Percentiles rank a stretch among this genome's conserved stretches.
phyloP scores from a whole-genome alignment of 2,888 invertebrate species.

The Tiliacea aurago region DNA sequence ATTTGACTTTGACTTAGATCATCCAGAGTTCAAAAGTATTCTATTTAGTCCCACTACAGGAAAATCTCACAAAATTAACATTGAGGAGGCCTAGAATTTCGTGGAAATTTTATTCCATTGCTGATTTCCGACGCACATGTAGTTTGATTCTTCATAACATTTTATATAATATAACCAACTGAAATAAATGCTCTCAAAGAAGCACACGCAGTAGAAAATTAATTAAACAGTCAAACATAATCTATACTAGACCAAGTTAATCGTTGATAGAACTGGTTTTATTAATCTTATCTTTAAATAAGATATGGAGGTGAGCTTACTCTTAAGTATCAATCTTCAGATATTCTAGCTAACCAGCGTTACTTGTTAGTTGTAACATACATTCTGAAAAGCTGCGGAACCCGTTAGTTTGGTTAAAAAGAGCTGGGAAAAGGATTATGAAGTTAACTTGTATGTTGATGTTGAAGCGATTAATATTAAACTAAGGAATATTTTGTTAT shows the following conservation, averaged over 20 bases:
- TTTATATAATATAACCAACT: too few relatives aligned
- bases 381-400: conserved; percentile 10
- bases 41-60: background rate
- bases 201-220: background rate
- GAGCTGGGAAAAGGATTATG: conserved; percentile 3
- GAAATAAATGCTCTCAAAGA: background rate
- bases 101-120: background rate
- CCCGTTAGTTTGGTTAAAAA: conserved; percentile 19
- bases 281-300: conserved; percentile 37
- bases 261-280: conserved; percentile 31
- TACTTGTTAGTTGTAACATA: conserved; percentile 21
- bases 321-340: conserved; percentile 50
- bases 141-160: background rate
- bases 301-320: conserved; percentile 41
- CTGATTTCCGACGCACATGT: background rate
- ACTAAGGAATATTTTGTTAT: background rate
- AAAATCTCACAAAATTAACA: background rate
- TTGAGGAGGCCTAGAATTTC: background rate
- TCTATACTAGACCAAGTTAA: background rate
- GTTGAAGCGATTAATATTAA: conserved; percentile 4
- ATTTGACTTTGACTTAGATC: too few relatives aligned
- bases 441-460: conserved; percentile 10
- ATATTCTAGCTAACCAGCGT: conserved; percentile 4
- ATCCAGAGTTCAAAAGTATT: too few relatives aligned
- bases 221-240: conserved; percentile 17